Base-by-base conservation (phyloP, 2,888 invertebrate species). In the Drosophila nigricruria region DNA sequence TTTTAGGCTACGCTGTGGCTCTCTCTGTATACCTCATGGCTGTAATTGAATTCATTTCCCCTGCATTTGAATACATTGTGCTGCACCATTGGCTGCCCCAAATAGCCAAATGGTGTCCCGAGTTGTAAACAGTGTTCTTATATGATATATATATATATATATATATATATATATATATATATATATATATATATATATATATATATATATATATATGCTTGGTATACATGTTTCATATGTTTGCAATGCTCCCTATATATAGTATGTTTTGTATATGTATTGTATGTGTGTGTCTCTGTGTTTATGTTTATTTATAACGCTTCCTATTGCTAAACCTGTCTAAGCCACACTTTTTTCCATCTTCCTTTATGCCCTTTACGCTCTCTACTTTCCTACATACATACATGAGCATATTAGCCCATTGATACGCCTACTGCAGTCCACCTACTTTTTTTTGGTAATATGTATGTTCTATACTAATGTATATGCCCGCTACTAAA, bases 171-270 rank as follows among this genome's bases (percentile, higher is more conserved):
- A 75, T 76, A 64, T 69, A 47, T 47, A 47, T 47, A 27, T 47
- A 27, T 18, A 66, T 76, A 71, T 76, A 68, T 69, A 47, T 47
- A 47, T 30, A 45, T 45, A 25, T 18, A 63, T 75, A 75, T 76
- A 62, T 70, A 49, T 25, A 25, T 59, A 47, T 45, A 10, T 18
- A 63, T 76, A 72, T 77, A 62, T 70, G 70, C 62, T 63, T 71
- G 82, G 84, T 82, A 77, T 84, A 82, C 71, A 71, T 73, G 81
- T 79, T 77, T 83, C 86, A 81, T 86, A 82, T 82, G 83, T 81
- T 58, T 81, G 77, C 82, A 83, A 86, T 83, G 86, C 84, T 83
- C 82, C 82, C 86, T 81, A 83, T 80, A 73, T 76, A 47, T 30
- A 18, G 12, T 47, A 30, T 65, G 49, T 61, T 62, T 42, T 77